Conservation (phyloP, 2,888 invertebrate genomes). For the Autographa gamma region DNA sequence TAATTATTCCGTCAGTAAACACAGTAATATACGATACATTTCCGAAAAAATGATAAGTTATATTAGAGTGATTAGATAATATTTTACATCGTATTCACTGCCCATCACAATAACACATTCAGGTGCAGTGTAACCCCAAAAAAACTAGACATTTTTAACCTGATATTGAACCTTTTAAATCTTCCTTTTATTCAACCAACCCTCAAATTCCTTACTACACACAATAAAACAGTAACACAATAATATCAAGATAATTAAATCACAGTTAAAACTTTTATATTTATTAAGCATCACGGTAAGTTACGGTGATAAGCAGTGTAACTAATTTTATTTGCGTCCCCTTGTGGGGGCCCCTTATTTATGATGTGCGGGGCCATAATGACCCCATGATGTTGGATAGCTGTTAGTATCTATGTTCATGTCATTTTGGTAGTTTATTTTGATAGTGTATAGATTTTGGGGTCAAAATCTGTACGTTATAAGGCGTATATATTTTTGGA, state of each 20-base stretch:
- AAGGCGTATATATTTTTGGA: too few species aligned
- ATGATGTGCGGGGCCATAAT: slow-evolving; percentile 63
- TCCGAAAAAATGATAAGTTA: too few species aligned
- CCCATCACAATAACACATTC: too few species aligned
- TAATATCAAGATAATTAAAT: slow-evolving; percentile 20
- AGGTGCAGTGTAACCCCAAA: too few species aligned
- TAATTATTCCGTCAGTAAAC: too few species aligned
- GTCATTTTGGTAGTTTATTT: slow-evolving; percentile 36
- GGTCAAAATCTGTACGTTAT: background rate
- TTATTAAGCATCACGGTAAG: slow-evolving; percentile 44
- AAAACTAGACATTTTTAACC: too few species aligned
- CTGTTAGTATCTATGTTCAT: slow-evolving; percentile 31
- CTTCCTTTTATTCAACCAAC: background rate
- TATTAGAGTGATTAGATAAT: too few species aligned
- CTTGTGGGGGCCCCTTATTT: slow-evolving; percentile 60
- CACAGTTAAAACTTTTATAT: slow-evolving; percentile 48
- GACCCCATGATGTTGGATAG: slow-evolving; percentile 48
- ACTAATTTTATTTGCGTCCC: slow-evolving; percentile 76
- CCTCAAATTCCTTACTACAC: background rate
- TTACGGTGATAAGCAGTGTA: slow-evolving; percentile 59
- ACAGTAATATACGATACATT: too few species aligned
- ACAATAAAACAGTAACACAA: background rate
- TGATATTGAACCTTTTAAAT: background rate
- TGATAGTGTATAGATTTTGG: slow-evolving; percentile 13
- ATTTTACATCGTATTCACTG: too few species aligned